Evolutionary conservation across 2,888 invertebrate genomes (phyloP), one percentile per base, ranked within the genome.

Genomic region (Cryptus armator): DNA sequence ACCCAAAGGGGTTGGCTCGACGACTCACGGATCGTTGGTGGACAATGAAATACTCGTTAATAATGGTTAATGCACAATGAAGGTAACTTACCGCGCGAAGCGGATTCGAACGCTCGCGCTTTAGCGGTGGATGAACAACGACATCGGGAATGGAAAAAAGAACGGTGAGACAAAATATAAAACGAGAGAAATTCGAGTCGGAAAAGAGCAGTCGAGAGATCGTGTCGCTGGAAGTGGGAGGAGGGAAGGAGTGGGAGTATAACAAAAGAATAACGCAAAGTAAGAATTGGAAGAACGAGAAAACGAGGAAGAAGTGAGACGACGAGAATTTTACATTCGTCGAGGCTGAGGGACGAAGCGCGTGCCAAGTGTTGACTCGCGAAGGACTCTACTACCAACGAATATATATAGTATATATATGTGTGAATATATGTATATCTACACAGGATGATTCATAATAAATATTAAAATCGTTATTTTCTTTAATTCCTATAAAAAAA

Each of bases 1-100:
- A 51, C 43, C 6, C 53, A 44, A 19, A 44, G 12, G 46, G 29
- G 67, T 9, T 43, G 19, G 53, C 24, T 37, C 46, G 59, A 48
- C 70, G 48, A 84, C 53, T 82, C 67, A 29, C 74, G 83, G 86
- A 84, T 84, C 87, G 86, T 84, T 84, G 85, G 53, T 83, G 87
- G 70, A 88, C 88, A 89, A 91, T 90, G 87, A 90, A 88, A 89
- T 86, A 83, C 87, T 87, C 88, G 87, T 89, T 90, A 90, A 89
- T 87, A 90, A 89, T 87, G 88, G 88, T 88, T 87, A 86, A 89
- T 87, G 84, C 87, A 90, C 89, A 89, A 89, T 88, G 86, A 86
- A 78, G 82, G 71, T 62, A 62, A 56, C 66, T 78, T 71, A 87
- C 87, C 89, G 85, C 86, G 86, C 86, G 86, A 85, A 85, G 84